Conservation (phyloP, 2,888 invertebrate species). For the Cheiracanthium punctorium region DNA sequence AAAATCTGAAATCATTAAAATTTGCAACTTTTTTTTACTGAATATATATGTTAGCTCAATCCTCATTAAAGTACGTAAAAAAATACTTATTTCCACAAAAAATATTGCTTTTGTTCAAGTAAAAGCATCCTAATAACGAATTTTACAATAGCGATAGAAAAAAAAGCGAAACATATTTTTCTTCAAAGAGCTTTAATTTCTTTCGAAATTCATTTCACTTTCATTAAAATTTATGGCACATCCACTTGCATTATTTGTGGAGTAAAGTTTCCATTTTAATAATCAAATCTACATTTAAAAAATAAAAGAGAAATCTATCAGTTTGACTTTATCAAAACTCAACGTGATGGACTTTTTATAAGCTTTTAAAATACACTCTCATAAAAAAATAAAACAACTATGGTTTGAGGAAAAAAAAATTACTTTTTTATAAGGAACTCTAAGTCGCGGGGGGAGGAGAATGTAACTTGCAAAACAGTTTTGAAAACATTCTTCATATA, state of each 20-base stretch:
- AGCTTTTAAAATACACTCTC: background rate
- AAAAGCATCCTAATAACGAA: too few relatives aligned
- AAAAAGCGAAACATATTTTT: background rate
- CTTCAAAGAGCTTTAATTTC: background rate
- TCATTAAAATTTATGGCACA: background rate
- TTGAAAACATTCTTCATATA: conserved; percentile 58
- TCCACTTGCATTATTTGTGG: background rate
- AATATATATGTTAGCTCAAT: too few relatives aligned
- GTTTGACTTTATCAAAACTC: conserved; percentile 34
- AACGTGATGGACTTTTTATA: conserved; percentile 31
- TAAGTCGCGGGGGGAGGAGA: conserved; percentile 43
- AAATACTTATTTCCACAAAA: too few relatives aligned
- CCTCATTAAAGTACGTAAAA: too few relatives aligned
- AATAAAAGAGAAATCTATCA: background rate
- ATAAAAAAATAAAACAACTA: background rate
- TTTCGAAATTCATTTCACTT: background rate
- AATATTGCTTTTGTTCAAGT: too few relatives aligned
- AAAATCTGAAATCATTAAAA: too few relatives aligned
- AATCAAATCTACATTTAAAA: conserved; percentile 4
- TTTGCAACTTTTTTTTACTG: too few relatives aligned
- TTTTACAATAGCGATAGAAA: too few relatives aligned
- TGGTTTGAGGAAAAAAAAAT: background rate
- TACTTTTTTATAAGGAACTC: conserved; percentile 32
- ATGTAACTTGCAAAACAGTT: conserved; percentile 63
- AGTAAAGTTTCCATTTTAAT: background rate